These are phyloP conservation scores for Porites divaricata DNA, from an alignment of 92 coral and sea anemone species.

Conservation along the genomic window DNA sequence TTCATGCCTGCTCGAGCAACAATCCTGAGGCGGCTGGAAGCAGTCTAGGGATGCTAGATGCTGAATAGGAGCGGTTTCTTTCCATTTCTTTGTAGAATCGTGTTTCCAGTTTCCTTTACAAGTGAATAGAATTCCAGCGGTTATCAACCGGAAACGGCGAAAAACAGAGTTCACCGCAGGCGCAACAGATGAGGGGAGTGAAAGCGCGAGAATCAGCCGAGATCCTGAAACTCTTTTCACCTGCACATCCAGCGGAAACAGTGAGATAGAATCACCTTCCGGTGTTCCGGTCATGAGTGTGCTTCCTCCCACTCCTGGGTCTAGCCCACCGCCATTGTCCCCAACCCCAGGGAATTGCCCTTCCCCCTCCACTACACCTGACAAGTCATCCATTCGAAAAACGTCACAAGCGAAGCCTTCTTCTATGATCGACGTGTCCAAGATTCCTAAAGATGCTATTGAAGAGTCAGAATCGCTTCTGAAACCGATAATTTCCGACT, in stretches of 20 bases:
- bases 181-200: conserved; percentile 25
- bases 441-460: background rate
- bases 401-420: conserved; percentile 47
- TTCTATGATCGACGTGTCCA: conserved; percentile 61
- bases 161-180: background rate
- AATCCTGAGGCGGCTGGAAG: too few species aligned
- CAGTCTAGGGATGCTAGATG: too few species aligned
- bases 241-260: conserved; percentile 27
- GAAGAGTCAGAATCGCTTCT: conserved; percentile 37
- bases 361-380: conserved; percentile 26
- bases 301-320: conserved; percentile 81
- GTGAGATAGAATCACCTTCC: conserved; percentile 39
- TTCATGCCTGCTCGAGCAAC: too few species aligned
- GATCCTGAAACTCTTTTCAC: conserved; percentile 40
- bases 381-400: conserved; percentile 19
- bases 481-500: background rate
- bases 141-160: conserved; percentile 15
- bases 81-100: conserved; percentile 5
- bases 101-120: conserved; percentile 47
- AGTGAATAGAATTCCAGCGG: conserved; percentile 31
- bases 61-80: background rate
- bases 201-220: conserved; percentile 30
- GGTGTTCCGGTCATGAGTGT: conserved; percentile 71
- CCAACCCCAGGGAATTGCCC: conserved; percentile 45
- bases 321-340: conserved; percentile 71